A percentile compares a stretch with the other conserved stretches of the same genome.
phyloP scores from a whole-genome alignment of 2,888 invertebrate species.

The Stratiomys singularior region DNA sequence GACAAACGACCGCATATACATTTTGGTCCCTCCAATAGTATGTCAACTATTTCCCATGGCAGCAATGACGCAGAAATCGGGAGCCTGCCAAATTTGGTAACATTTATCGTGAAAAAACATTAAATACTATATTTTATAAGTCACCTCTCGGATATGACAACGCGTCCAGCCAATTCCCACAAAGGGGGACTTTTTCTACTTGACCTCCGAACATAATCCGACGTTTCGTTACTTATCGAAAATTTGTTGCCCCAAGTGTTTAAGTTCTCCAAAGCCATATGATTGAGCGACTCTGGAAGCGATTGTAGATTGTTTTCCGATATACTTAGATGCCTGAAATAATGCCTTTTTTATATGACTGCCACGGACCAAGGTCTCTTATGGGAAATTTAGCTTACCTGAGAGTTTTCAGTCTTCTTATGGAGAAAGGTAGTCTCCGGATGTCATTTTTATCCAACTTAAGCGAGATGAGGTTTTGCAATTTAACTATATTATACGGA shows the following conservation, averaged over 20 bases:
- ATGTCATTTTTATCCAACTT: constrained; percentile 74
- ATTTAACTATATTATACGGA: constrained; percentile 73
- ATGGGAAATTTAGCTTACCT: constrained; percentile 51
- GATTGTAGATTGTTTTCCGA: constrained; percentile 61
- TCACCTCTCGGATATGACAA: constrained; percentile 53
- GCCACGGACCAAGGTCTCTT: no score
- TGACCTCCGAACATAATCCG: neutral
- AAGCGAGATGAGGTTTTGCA: constrained; percentile 71
- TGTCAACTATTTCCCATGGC: constrained; percentile 60
- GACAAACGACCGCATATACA: constrained; percentile 62
- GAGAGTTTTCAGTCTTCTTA: constrained; percentile 68
- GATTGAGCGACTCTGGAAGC: constrained; percentile 61
- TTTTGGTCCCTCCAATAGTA: constrained; percentile 60
- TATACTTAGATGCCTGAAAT: constrained; percentile 57
- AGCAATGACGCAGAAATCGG: constrained; percentile 56
- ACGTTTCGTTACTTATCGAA: constrained; percentile 46
- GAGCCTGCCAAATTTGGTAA: constrained; percentile 53
- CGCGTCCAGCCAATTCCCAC: constrained; percentile 61
- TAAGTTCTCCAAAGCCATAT: constrained; percentile 58
- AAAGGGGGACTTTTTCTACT: constrained; percentile 54
- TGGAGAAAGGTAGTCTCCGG: constrained; percentile 70
- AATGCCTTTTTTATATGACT: no score
- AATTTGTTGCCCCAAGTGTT: constrained; percentile 64
- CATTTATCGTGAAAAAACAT: no score
- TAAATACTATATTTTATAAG: no score